Conservation (phyloP, 2,113 vertebrate genomes). For the Herpailurus yagouaroundi region DNA sequence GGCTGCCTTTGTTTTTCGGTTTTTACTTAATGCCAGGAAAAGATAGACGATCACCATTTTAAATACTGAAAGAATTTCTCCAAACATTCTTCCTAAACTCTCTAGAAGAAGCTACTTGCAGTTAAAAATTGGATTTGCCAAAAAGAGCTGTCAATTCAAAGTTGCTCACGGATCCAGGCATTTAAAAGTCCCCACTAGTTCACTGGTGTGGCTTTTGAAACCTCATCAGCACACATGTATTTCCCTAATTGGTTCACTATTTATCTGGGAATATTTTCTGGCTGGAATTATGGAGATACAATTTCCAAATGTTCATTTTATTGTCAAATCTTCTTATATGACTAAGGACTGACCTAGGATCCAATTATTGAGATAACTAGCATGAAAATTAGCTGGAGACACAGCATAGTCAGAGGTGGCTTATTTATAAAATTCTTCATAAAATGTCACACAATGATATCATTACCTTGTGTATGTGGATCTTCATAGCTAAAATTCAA, state of each 20-base stretch:
- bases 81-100: conserved; percentile 5
- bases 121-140: conserved; percentile 45
- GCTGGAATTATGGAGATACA: conserved; percentile 52
- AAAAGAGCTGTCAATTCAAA: conserved; percentile 61
- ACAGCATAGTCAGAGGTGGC: conserved; percentile 41
- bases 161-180: conserved; percentile 22
- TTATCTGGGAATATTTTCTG: conserved; percentile 66
- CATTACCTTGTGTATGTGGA: conserved; percentile 32
- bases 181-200: conserved; percentile 33
- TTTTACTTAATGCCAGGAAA: not conserved
- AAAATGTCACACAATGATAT: conserved; percentile 72
- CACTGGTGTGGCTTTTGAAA: not conserved
- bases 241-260: conserved; percentile 75
- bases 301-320: conserved; percentile 74
- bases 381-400: conserved; percentile 73
- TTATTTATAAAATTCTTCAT: conserved; percentile 74
- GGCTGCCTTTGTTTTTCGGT: not conserved
- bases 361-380: conserved; percentile 74
- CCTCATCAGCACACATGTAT: conserved; percentile 42
- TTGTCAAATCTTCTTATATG: conserved; percentile 60
- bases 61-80: conserved; percentile 26
- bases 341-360: conserved; percentile 70
- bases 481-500: conserved; percentile 55
- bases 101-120: not conserved
- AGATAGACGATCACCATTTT: not conserved